A percentile compares a stretch with the other conserved stretches of the same genome.
Evolutionary conservation across 2,888 invertebrate species (phyloP).

Genomic region (Synergus umbraculus): DNA sequence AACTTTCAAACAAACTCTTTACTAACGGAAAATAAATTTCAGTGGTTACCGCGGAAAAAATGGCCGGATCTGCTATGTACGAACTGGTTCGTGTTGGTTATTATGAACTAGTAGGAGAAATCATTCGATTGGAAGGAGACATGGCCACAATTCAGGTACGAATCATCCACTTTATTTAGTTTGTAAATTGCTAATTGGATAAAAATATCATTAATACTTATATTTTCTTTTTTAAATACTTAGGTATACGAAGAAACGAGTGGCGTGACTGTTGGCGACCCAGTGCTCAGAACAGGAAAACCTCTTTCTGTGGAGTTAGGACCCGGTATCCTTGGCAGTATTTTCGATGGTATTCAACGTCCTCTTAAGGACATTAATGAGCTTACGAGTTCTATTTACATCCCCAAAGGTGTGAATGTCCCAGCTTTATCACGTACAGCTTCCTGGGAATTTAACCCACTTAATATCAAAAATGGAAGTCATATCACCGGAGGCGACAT

Average conservation of each 20-base stretch:
- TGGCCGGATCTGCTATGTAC: constrained; percentile 99
- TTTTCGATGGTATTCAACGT: constrained; percentile 99
- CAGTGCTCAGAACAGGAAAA: constrained; percentile 98
- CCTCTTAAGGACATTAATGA: constrained; percentile 98
- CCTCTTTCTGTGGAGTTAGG: constrained; percentile 99
- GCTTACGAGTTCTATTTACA: constrained; percentile 97
- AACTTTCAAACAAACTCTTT: constrained; percentile 37
- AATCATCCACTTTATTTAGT: neutral
- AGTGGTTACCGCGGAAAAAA: constrained; percentile 99
- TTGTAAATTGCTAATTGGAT: neutral
- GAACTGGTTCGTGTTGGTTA: constrained; percentile 99
- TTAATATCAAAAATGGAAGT: constrained; percentile 91
- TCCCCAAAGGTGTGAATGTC: constrained; percentile 98
- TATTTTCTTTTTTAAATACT: constrained; percentile 5
- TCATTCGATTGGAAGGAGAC: constrained; percentile 99
- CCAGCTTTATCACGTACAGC: constrained; percentile 90
- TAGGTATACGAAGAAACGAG: constrained; percentile 96
- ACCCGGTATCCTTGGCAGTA: constrained; percentile 99
- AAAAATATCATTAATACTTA: neutral
- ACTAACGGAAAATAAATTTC: constrained; percentile 59
- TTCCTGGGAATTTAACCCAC: constrained; percentile 95
- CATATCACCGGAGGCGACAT: constrained; percentile 99
- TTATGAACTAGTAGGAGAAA: constrained; percentile 98
- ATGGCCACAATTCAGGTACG: constrained; percentile 99
- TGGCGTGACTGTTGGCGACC: constrained; percentile 99